These are phyloP conservation scores for Bombylius discolor DNA, from an alignment of 2,888 invertebrate species.

Conservation along the genomic window DNA sequence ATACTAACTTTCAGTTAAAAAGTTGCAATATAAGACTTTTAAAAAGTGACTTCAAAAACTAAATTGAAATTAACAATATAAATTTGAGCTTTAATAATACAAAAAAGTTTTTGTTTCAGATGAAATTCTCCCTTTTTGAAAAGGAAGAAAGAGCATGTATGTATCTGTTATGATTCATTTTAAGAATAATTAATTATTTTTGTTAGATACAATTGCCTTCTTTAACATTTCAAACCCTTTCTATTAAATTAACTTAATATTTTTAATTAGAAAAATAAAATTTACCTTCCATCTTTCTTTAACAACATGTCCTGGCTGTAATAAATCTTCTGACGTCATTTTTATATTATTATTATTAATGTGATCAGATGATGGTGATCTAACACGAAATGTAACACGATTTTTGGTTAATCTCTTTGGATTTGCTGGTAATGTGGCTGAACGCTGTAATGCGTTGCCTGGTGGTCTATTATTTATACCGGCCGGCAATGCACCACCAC, in stretches of 20 bases:
- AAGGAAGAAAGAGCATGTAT: too few relatives aligned
- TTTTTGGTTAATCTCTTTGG: conserved; percentile 23
- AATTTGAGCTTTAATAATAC: background rate
- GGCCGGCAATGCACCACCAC: too few relatives aligned
- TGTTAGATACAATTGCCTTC: too few relatives aligned
- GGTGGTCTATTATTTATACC: background rate
- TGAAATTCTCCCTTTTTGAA: too few relatives aligned
- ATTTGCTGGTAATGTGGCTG: conserved; percentile 33
- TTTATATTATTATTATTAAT: conserved; percentile 27
- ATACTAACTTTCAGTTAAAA: too few relatives aligned
- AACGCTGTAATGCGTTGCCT: conserved; percentile 28
- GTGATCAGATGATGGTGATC: conserved; percentile 19
- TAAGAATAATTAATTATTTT: too few relatives aligned
- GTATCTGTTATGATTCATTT: too few relatives aligned
- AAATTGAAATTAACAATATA: too few relatives aligned
- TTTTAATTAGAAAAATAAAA: background rate
- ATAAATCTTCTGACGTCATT: conserved; percentile 84
- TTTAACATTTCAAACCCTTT: too few relatives aligned
- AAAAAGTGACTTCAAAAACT: too few relatives aligned
- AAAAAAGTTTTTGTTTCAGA: background rate
- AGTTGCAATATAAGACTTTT: too few relatives aligned
- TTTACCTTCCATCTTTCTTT: conserved; percentile 97
- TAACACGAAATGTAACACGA: conserved; percentile 29
- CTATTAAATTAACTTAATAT: background rate
- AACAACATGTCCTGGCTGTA: conserved; percentile 93